phyloP scores from a whole-genome alignment of 2,797 vertebrate genomes.

The Clarias platycephalus region DNA sequence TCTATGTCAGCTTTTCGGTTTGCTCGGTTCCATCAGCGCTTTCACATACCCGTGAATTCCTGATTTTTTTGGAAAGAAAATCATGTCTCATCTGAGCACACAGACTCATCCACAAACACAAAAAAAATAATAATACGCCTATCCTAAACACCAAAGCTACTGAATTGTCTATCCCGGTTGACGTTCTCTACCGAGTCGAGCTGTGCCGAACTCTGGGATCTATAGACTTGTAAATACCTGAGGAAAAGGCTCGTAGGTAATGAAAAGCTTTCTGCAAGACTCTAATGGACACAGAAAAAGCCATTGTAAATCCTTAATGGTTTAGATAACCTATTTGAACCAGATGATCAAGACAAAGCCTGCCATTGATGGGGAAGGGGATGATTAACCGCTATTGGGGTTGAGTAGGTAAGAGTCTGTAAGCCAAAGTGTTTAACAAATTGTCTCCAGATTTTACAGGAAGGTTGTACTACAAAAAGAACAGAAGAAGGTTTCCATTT shows the following conservation, averaged over 20 bases:
- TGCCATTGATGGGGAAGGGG: neutral
- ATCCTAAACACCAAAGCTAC: neutral
- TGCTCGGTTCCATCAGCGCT: neutral
- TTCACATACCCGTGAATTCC: neutral
- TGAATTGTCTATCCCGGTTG: neutral
- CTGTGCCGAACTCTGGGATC: neutral
- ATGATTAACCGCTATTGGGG: neutral
- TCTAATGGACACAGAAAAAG: neutral
- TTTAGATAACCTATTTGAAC: neutral
- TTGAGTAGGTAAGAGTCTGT: neutral
- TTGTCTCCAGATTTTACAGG: slow-evolving; percentile 23
- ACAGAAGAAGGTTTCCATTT: slow-evolving; percentile 7
- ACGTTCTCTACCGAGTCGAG: neutral
- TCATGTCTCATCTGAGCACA: neutral
- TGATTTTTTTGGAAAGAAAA: neutral
- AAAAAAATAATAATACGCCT: neutral
- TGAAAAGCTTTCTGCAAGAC: neutral
- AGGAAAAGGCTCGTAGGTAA: neutral
- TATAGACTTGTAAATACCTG: neutral
- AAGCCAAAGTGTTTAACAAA: slow-evolving; percentile 21
- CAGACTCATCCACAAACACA: no score
- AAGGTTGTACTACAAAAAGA: slow-evolving; percentile 18
- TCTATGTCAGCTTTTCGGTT: neutral
- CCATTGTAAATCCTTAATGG: neutral
- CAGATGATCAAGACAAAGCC: neutral